Base-by-base conservation (phyloP, 2,888 invertebrate species). In the Scrobipalpa atriplicella region DNA sequence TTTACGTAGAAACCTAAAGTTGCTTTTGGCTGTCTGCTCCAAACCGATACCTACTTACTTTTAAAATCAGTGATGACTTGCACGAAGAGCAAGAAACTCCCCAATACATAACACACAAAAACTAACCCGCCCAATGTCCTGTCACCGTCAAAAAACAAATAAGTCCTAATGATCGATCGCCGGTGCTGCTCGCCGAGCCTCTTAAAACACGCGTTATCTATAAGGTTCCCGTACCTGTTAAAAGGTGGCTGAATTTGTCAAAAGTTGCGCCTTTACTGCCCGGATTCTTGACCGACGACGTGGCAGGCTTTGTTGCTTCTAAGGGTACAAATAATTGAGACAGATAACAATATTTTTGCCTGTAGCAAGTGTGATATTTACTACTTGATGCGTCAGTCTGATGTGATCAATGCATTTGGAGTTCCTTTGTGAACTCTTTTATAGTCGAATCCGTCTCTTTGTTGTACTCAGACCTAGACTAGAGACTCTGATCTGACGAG, bases 161-260 rank as follows among this genome's bases (percentile, higher is more conserved):
- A 92, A 91, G 87, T 87, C 85, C 86, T 85, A 88, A 90, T 92
- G 92, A 92, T 92, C 87, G 92, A 92, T 92, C 86, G 90, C 79
- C 78, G 80, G 80, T 80, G 82, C 83, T 80, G 84, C 87, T 88
- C n/a, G n/a, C 86, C 87, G 85, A 87, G 84, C 82, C 81, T 86
- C 85, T 87, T 86, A 83, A 89, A 86, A 86, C 82, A 83, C 78
- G 71, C 81, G 80, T 87, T 89, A 90, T 90, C 89, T 89, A 80
- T 73, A 76, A 73, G 78, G 78, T 58, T 77, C 78, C 78, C 81
- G 74, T 84, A 84, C 85, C 86, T 86, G 86, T 84, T 82, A 73
- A 73, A 75, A 76, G 77, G 80, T 76, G 80, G 71, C 78, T 82
- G 74, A 78, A 82, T 82, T 81, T 80, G 82, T 80, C 78, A 82